phyloP scores from a whole-genome alignment of 2,113 vertebrate genomes.

The Turnix velox region DNA sequence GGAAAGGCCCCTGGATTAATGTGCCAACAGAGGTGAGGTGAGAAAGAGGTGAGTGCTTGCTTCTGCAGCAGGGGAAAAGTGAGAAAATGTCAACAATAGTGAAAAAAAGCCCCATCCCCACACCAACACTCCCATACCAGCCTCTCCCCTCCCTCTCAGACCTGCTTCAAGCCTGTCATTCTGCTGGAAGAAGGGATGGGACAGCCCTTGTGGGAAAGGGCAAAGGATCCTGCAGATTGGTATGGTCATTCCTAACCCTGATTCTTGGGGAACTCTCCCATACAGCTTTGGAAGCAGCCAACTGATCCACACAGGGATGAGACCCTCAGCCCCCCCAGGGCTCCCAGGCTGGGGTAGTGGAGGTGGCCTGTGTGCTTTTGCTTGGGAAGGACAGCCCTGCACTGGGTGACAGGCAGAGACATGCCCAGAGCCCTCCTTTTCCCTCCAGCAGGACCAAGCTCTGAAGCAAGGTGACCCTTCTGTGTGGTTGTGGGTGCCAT shows the following conservation, averaged over 20 bases:
- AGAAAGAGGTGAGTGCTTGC: not conserved
- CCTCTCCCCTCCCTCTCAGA: not conserved
- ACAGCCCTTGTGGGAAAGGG: not conserved
- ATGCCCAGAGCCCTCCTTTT: not conserved
- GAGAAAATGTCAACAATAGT: constrained; percentile 1
- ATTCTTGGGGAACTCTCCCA: not conserved
- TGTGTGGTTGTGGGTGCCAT: not conserved
- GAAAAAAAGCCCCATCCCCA: not conserved
- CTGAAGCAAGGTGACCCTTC: not conserved
- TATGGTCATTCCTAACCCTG: not conserved
- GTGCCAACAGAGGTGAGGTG: not conserved
- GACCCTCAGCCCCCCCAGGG: not conserved
- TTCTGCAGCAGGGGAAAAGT: not conserved
- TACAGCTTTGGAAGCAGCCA: not conserved
- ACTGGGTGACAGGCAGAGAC: not conserved
- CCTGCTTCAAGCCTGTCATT: not conserved
- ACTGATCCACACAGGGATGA: not conserved
- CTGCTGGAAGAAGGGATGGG: not conserved
- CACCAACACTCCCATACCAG: not conserved
- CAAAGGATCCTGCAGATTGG: not conserved
- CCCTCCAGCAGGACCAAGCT: not conserved
- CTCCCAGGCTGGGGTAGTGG: not conserved
- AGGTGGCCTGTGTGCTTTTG: not conserved
- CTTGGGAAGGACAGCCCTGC: not conserved
- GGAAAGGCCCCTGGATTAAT: not conserved